A percentile compares a stretch with the other conserved stretches of the same genome.
Evolutionary conservation across 2,888 invertebrate genomes (phyloP).

Genomic region (Thelaira solivaga): DNA sequence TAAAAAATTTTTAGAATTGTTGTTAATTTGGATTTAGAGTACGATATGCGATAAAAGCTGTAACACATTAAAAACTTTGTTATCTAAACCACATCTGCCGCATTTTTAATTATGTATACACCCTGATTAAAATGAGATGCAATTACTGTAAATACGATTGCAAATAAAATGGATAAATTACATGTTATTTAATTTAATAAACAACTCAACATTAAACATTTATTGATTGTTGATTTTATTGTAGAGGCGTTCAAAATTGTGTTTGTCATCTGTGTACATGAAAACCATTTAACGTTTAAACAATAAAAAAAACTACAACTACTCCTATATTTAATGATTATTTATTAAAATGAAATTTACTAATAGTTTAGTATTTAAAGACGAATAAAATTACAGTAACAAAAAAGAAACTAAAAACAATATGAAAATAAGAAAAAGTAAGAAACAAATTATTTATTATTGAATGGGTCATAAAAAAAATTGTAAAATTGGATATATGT

Average conservation of each 20-base stretch:
- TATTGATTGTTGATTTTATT: too few species aligned
- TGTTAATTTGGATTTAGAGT: too few species aligned
- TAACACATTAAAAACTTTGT: too few species aligned
- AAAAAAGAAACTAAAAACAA: too few species aligned
- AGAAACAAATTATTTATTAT: constrained; percentile 23
- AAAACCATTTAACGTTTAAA: background rate
- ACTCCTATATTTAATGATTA: constrained; percentile 24
- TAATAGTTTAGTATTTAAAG: background rate
- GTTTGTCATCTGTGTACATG: too few species aligned
- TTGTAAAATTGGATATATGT: background rate
- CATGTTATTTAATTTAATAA: constrained; percentile 39
- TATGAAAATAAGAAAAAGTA: constrained; percentile 6
- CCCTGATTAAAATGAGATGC: background rate
- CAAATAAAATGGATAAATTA: constrained; percentile 15
- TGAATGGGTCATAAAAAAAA: background rate
- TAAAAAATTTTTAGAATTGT: too few species aligned
- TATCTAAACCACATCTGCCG: too few species aligned
- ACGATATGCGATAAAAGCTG: too few species aligned
- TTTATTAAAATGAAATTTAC: constrained; percentile 19
- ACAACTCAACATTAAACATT: constrained; percentile 36
- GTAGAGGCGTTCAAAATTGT: too few species aligned
- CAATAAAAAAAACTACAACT: background rate
- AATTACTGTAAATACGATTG: too few species aligned
- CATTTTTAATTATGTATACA: too few species aligned
- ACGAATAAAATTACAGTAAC: constrained; percentile 12